Evolutionary conservation across 2,888 invertebrate genomes (phyloP), one percentile per base, ranked within the genome.

Genomic region (Cheilosia scutellata): DNA sequence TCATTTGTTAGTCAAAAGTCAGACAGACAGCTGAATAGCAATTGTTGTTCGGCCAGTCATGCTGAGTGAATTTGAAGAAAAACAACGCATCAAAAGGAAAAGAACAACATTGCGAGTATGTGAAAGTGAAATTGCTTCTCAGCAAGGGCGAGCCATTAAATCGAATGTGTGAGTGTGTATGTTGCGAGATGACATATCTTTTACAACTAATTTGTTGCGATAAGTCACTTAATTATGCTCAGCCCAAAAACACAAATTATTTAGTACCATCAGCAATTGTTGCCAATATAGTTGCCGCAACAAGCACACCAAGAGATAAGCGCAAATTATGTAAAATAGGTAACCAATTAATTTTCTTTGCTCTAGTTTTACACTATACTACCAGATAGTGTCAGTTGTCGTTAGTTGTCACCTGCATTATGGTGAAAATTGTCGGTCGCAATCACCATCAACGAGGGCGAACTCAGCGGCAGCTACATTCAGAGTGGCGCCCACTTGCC

Each of bases 271-370:
- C 79, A 80, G 71, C 62, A 75, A 62, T 79, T 66, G 65, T 58
- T 75, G 58, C 40, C 79, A 84, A 78, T 78, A 40, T 76, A 55
- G 66, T 58, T 86, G 44, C 74, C 42, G 57, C 60, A 87, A 29
- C 78, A 62, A 83, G 75, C 58, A 37, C 44, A 75, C 63, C 55
- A 51, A 58, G 49, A 60, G 88, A 88, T 87, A 88, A 87, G 88
- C 88, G 82, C 57, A 88, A 89, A 90, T 91, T 91, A 91, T 91
- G 91, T 89, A 91, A 91, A 91, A 89, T 89, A 88, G 89, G 89
- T 88, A 89, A 88, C 84, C 89, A 91, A 91, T 91, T 90, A 90
- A 90, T 91, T 91, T 91, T 91, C 91, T 91, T 88, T 90, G 91
- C 91, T 91, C 91, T 88, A 91, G 89, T 90, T 91, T 91, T 76